Base-by-base conservation (phyloP, 1,140 invertebrate species). In the Globodera rostochiensis region DNA sequence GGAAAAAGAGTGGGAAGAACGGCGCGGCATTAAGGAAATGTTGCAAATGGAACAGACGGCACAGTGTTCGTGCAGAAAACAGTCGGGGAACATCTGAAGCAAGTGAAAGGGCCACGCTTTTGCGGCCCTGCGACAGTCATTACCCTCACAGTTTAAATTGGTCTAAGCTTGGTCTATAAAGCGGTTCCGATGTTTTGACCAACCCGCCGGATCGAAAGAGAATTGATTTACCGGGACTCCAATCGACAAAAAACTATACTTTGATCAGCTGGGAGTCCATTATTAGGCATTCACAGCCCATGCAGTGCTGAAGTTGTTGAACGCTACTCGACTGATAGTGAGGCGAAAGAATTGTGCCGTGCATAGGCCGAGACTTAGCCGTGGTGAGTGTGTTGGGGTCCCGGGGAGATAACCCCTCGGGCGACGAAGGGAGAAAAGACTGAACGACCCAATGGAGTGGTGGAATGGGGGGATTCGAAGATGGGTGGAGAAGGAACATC, bases 41-140 rank as follows among this genome's bases (percentile, higher is more conserved):
- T 60, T 64, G 69, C 76, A 77, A n/a, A 77, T 13, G 21, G 76
- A 77, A 67, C 76, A 77, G 49, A 21, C 9, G 46, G 76, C 76
- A 67, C 76, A 77, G 45, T 77, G 69, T 64, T 60, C 64, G 53
- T 77, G 76, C 46, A 77, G 64, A 25, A 69, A 67, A 60, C 45
- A 57, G 25, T 25, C 76, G 64, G 76, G 76, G 5, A 64, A 77
- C 21, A 70, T 77, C 76, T 70, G 69, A 71, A 36, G 69, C 1
- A 15, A 15, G 60, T 15, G 60, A 21, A 66, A 66, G 36, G 36
- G 36, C 36, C 36, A 36, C 36, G 36, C 36, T 36, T 36, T 36
- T 66, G 60, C 60, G 13, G 60, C 21, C 21, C 13, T 66, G 60
- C 60, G 13, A 66, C 13, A 15, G 13, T 13, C 60, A 66, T 66